Conservation (phyloP, 2,797 vertebrate genomes). For the Gallinago solitaria region DNA sequence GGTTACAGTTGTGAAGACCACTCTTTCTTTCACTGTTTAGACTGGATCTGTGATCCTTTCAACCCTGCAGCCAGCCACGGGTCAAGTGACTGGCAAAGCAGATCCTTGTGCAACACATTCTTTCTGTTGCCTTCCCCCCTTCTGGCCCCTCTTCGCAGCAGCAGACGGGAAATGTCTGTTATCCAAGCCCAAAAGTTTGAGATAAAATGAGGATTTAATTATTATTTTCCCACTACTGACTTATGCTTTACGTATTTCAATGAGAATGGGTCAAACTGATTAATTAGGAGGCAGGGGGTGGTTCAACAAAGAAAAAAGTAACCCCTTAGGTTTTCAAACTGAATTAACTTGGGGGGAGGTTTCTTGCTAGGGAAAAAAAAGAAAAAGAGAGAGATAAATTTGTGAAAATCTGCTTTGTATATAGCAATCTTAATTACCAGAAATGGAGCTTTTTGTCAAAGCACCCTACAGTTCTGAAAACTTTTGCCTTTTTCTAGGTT, state of each 20-base stretch:
- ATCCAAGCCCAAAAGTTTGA: neutral
- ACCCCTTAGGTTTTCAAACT: neutral
- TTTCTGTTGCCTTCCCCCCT: neutral
- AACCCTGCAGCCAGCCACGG: neutral
- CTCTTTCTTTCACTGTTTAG: neutral
- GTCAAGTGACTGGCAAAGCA: neutral
- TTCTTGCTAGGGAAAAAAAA: neutral
- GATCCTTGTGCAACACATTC: neutral
- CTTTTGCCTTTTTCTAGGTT: neutral
- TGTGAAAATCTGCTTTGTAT: neutral
- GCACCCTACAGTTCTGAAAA: neutral
- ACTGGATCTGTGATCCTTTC: neutral
- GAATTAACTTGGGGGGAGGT: neutral
- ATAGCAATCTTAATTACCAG: neutral
- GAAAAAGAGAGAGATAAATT: neutral
- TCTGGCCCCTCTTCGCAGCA: neutral
- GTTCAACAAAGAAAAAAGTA: neutral
- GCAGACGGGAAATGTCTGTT: neutral
- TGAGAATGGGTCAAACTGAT: neutral
- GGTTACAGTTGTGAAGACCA: neutral
- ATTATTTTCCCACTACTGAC: neutral
- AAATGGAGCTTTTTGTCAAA: neutral
- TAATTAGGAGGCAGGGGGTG: accelerated
- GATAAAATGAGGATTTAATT: neutral
- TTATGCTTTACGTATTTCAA: neutral